Percentiles rank a stretch among this genome's conserved stretches.
These are phyloP conservation scores for Luehdorfia chinensis DNA, from an alignment of 1,140 invertebrate genomes.

Conservation along the genomic window DNA sequence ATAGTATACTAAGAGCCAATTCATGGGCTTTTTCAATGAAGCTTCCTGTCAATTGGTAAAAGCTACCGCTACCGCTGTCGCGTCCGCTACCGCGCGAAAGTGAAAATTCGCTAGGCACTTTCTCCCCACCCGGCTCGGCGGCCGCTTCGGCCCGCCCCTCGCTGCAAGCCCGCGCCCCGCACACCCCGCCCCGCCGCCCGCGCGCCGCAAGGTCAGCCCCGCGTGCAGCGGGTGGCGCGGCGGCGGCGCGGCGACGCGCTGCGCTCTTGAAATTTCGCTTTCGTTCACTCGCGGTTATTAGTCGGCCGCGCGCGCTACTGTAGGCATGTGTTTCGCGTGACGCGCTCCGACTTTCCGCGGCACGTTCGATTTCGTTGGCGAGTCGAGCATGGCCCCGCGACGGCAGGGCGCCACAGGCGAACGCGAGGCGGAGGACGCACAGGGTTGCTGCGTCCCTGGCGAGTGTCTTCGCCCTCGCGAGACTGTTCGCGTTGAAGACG, in stretches of 20 bases:
- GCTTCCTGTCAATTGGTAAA: no score
- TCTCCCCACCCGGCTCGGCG: slow-evolving; percentile 64
- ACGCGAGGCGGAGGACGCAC: slow-evolving; percentile 61
- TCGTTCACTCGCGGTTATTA: slow-evolving; percentile 75
- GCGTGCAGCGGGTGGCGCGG: slow-evolving; percentile 52
- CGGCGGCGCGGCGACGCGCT: slow-evolving; percentile 64
- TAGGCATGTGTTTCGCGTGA: slow-evolving; percentile 68
- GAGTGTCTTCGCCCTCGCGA: slow-evolving; percentile 88
- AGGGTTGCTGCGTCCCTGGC: slow-evolving; percentile 89
- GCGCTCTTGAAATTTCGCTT: slow-evolving; percentile 78
- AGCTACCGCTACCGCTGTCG: slow-evolving; percentile 29
- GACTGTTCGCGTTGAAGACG: slow-evolving; percentile 80
- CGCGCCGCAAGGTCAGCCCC: slow-evolving; percentile 65
- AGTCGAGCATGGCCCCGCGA: slow-evolving; percentile 70
- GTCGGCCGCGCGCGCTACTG: slow-evolving; percentile 74
- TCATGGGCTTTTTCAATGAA: no score
- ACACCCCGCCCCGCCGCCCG: slow-evolving; percentile 26
- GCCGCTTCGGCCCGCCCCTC: slow-evolving; percentile 58
- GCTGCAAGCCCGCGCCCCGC: slow-evolving; percentile 34
- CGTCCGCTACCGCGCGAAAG: slow-evolving; percentile 56
- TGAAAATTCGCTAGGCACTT: slow-evolving; percentile 71
- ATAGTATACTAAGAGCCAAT: no score
- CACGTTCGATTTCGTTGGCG: slow-evolving; percentile 68
- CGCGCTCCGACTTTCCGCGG: slow-evolving; percentile 47
- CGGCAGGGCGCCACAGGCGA: slow-evolving; percentile 69